Evolutionary conservation across 2,888 invertebrate species (phyloP).

Genomic region (Gnatocerus cornutus): DNA sequence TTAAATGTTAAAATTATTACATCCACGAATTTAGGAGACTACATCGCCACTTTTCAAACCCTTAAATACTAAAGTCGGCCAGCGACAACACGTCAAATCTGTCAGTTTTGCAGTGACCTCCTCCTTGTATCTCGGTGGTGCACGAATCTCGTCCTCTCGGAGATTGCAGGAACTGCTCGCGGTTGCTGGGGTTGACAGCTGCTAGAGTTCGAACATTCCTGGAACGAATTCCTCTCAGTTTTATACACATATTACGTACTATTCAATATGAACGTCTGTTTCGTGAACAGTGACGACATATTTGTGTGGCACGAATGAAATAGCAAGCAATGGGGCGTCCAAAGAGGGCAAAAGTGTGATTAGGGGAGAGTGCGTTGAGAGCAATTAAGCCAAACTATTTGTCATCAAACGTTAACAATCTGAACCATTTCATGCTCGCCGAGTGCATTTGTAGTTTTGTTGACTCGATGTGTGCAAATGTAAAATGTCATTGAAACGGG

Average conservation of each 20-base stretch:
- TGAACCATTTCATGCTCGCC: slow-evolving; percentile 54
- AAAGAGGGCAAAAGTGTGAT: slow-evolving; percentile 27
- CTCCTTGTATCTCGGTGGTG: slow-evolving; percentile 47
- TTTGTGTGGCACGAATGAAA: slow-evolving; percentile 21
- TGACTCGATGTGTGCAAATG: slow-evolving; percentile 53
- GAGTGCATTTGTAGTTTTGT: slow-evolving; percentile 56
- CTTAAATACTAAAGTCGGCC: too few species aligned
- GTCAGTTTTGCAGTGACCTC: slow-evolving; percentile 45
- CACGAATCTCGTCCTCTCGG: slow-evolving; percentile 46
- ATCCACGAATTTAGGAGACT: too few species aligned
- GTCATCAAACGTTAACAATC: slow-evolving; percentile 57
- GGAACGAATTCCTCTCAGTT: slow-evolving; percentile 49
- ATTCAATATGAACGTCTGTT: slow-evolving; percentile 39
- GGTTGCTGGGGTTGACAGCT: slow-evolving; percentile 56
- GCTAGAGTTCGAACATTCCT: slow-evolving; percentile 53
- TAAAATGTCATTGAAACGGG: slow-evolving; percentile 51
- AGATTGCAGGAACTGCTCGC: slow-evolving; percentile 55
- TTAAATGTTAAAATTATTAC: too few species aligned
- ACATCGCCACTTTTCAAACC: too few species aligned
- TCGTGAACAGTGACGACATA: slow-evolving; percentile 32
- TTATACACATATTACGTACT: slow-evolving; percentile 47
- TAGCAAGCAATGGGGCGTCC: neutral
- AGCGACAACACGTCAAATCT: neutral
- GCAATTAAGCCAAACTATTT: slow-evolving; percentile 62
- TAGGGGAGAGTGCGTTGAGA: slow-evolving; percentile 58